Base-by-base conservation (phyloP, 2,797 vertebrate species). In the Spinus olivaceus region DNA sequence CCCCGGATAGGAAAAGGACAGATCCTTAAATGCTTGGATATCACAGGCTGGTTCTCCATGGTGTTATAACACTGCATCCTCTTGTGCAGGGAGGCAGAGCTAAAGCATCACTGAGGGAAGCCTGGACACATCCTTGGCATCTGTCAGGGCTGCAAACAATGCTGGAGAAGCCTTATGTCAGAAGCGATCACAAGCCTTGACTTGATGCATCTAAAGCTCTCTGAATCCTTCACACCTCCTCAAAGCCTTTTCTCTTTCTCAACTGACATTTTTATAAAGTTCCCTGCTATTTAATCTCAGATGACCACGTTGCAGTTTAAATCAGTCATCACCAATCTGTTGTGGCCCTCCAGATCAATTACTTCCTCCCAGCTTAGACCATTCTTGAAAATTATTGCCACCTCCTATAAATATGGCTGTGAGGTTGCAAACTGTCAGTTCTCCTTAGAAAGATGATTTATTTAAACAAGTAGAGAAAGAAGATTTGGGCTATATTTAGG, bases 351-450 rank as follows among this genome's bases (percentile, higher is more conserved):
- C 84, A 91, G 92, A 95, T 95, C 69, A 56, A 71, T 86, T 95
- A 92, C 90, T 92, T 95, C 42, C 27, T 77, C 47, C 81, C 42
- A 85, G 67, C 86, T 93, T 92, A 95, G 60, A 54, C 86, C 49
- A 27, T 92, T 94, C 90, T 95, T 91, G 94, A 42, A 59, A 93
- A 95, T 95, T 90, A 61, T 73, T 95, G 41, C 81, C 90, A 95
- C 86, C 60, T 95, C 84, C 84, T 93, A 93, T 86, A 95, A 96
- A 92, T 93, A 85, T 12, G 84, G 14, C 84, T 87, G 86, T 88
- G 88, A 95, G 74, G 63, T 47, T 70, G 78, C 92, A 86, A 86
- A 93, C 47, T 88, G 79, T 89, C 93, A 78, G 28, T 94, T 94
- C 79, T 92, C 64, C 59, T 72, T 46, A 51, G 65, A 93, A 95